These are phyloP conservation scores for Merluccius polli DNA, from an alignment of 2,797 vertebrate species.

Conservation along the genomic window DNA sequence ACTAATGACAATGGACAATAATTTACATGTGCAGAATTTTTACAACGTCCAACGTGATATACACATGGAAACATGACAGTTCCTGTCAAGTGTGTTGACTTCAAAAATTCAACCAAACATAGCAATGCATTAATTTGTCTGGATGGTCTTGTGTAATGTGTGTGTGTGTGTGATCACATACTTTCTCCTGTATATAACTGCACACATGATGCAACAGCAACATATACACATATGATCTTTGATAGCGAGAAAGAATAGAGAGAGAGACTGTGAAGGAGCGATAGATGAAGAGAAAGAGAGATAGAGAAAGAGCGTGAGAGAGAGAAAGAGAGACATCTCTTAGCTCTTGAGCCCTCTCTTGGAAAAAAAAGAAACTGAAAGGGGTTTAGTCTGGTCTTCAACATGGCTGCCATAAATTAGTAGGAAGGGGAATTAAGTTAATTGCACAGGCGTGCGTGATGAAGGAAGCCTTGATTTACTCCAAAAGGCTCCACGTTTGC, in stretches of 20 bases:
- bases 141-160: not conserved
- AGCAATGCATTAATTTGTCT: not conserved
- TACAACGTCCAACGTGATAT: not conserved
- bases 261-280: not conserved
- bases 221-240: not conserved
- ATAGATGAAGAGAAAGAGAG: not conserved
- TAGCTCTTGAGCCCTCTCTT: conserved; percentile 36
- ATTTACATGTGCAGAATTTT: not conserved
- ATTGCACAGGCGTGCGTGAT: conserved; percentile 65
- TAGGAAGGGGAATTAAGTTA: conserved; percentile 57
- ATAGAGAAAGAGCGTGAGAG: not conserved
- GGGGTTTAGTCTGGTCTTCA: conserved; percentile 53
- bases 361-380: conserved; percentile 44
- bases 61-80: not conserved
- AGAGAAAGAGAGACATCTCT: conserved; percentile 29
- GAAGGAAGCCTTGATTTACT: conserved; percentile 64
- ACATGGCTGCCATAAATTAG: conserved; percentile 61
- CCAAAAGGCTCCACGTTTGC: conserved; percentile 60
- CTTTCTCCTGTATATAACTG: too few species aligned
- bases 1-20: not conserved
- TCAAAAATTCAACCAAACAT: not conserved
- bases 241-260: not conserved
- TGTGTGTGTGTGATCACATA: not conserved
- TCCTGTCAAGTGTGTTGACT: not conserved
- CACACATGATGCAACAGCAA: too few species aligned